Conservation (phyloP, 2,113 vertebrate genomes). For the Takifugu bimaculatus region DNA sequence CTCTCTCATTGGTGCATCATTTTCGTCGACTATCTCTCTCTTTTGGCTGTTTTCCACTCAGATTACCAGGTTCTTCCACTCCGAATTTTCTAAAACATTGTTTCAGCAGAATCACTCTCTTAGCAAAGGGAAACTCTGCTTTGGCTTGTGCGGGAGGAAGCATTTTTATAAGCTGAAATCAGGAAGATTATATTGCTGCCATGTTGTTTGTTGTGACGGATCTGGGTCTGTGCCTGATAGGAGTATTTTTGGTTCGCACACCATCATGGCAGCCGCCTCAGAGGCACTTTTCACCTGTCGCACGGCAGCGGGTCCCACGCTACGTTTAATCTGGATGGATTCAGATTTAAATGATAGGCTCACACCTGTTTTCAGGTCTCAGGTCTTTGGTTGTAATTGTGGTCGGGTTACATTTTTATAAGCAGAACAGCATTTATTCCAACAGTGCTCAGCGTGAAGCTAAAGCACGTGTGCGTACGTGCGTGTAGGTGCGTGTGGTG, state of each 20-base stretch:
- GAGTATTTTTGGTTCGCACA: conserved; percentile 57
- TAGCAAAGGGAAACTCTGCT: conserved; percentile 2
- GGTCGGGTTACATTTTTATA: no score
- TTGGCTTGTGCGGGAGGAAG: conserved; percentile 11
- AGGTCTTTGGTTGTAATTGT: background rate
- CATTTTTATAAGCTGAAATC: conserved; percentile 15
- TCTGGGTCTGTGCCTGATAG: conserved; percentile 54
- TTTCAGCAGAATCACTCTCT: background rate
- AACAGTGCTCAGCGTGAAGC: no score
- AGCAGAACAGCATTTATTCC: no score
- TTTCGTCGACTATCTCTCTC: conserved; percentile 18
- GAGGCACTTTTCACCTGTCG: conserved; percentile 52
- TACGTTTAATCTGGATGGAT: conserved; percentile 21
- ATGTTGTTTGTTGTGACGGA: conserved; percentile 52
- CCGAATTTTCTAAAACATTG: background rate
- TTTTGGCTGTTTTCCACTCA: conserved; percentile 10
- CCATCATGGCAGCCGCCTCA: conserved; percentile 64
- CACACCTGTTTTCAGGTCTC: no score
- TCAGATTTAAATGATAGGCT: conserved; percentile 8
- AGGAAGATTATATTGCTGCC: conserved; percentile 44
- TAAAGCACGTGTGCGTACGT: background rate
- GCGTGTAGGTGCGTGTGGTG: background rate
- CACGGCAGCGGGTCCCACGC: conserved; percentile 15
- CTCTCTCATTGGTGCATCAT: conserved; percentile 28
- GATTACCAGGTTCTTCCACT: conserved; percentile 2